Evolutionary conservation across 2,888 invertebrate genomes (phyloP).

Genomic region (Sinhomidia bicolor): DNA sequence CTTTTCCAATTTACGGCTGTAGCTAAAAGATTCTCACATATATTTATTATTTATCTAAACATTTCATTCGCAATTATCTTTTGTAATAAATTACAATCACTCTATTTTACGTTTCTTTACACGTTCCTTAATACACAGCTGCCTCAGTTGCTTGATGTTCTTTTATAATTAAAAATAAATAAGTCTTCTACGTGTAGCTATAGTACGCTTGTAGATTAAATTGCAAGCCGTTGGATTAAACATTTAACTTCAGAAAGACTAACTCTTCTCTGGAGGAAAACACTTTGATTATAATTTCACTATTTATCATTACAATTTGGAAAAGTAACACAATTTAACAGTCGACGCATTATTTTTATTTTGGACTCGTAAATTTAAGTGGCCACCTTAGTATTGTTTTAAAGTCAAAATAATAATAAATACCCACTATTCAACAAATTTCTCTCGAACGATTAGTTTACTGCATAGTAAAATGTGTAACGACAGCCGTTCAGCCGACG

Average conservation of each 20-base stretch:
- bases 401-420: background rate
- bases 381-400: background rate
- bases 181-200: conserved; percentile 28
- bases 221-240: background rate
- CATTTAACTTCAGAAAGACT: background rate
- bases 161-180: conserved; percentile 9
- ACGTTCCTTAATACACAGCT: background rate
- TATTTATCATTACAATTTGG: background rate
- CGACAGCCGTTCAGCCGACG: background rate
- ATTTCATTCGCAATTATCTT: background rate
- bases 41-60: background rate
- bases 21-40: background rate
- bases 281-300: background rate
- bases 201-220: background rate
- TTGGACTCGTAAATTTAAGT: background rate
- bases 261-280: background rate
- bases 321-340: background rate
- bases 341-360: background rate
- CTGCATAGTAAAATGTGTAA: background rate
- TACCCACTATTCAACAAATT: background rate
- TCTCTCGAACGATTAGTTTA: background rate
- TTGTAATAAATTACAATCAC: conserved; percentile 17
- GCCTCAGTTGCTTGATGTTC: conserved; percentile 26
- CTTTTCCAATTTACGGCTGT: no score
- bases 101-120: background rate